Evolutionary conservation across 2,113 vertebrate genomes (phyloP).

Genomic region (Egretta garzetta): DNA sequence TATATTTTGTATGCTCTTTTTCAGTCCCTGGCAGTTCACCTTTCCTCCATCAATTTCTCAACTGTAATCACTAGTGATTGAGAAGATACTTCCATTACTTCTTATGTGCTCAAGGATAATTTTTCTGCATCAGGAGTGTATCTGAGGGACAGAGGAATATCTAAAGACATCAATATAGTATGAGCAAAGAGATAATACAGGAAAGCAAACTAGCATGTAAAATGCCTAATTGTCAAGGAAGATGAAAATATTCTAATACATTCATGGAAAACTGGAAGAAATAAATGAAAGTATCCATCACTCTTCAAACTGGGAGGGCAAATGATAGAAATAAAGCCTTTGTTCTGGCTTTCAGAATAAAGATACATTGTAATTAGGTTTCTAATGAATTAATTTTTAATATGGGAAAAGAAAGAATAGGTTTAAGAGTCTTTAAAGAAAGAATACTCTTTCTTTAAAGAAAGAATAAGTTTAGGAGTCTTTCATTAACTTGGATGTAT

Average conservation of each 20-base stretch:
- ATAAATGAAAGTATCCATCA: not conserved
- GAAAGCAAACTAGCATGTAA: not conserved
- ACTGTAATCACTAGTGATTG: not conserved
- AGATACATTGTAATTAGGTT: not conserved
- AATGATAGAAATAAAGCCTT: not conserved
- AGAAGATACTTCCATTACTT: not conserved
- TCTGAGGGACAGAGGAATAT: not conserved
- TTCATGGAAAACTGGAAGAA: not conserved
- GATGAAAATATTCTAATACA: not conserved
- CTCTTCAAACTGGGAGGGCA: not conserved
- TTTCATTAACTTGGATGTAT: not conserved
- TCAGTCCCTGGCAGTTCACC: not conserved
- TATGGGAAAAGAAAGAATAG: not conserved
- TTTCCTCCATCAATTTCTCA: not conserved
- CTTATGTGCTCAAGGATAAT: not conserved
- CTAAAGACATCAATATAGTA: not conserved
- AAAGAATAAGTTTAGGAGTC: not conserved
- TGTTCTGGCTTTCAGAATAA: not conserved
- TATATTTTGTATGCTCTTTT: not conserved
- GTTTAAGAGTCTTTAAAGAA: not conserved
- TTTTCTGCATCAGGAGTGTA: not conserved
- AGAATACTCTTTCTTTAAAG: not conserved
- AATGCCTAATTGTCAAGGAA: not conserved
- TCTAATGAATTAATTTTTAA: constrained; percentile 1
- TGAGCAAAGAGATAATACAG: not conserved